Conservation (phyloP, 2,113 vertebrate species). For the Tupaia tana region DNA sequence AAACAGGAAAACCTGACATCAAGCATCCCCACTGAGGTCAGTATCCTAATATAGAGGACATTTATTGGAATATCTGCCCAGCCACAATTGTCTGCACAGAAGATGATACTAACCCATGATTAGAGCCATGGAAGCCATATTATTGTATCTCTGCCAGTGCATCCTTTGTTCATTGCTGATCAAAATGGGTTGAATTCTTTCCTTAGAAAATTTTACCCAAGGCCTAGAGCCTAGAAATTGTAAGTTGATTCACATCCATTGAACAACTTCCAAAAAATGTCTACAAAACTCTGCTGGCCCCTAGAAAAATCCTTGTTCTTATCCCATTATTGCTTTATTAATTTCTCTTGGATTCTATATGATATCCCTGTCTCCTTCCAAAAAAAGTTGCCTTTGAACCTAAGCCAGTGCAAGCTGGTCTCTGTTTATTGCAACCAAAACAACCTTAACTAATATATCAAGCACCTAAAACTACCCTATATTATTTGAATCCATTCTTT, state of each 20-base stretch:
- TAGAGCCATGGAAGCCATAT: background rate
- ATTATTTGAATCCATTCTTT: constrained; percentile 44
- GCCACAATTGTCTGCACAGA: background rate
- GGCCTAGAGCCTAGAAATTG: constrained; percentile 33
- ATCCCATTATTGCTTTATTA: constrained; percentile 48
- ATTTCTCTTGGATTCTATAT: constrained; percentile 64
- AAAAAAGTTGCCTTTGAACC: constrained; percentile 15
- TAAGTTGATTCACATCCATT: background rate
- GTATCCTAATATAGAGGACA: background rate
- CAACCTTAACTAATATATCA: constrained; percentile 29
- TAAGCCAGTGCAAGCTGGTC: constrained; percentile 50
- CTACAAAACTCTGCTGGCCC: background rate
- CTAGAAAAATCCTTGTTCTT: constrained; percentile 44
- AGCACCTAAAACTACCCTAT: constrained; percentile 38
- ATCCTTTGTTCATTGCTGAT: background rate
- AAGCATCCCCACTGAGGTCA: background rate
- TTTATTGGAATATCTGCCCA: background rate
- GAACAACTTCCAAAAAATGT: constrained; percentile 39
- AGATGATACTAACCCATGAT: background rate
- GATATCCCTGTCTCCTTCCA: background rate
- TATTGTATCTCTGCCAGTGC: background rate
- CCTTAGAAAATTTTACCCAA: constrained; percentile 43
- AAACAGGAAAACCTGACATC: background rate
- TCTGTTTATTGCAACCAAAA: constrained; percentile 54
- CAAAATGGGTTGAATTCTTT: background rate